A percentile compares a stretch with the other conserved stretches of the same genome.
Conservation (phyloP, 92 coral and sea anemone genomes). For the Porites rus region DNA sequence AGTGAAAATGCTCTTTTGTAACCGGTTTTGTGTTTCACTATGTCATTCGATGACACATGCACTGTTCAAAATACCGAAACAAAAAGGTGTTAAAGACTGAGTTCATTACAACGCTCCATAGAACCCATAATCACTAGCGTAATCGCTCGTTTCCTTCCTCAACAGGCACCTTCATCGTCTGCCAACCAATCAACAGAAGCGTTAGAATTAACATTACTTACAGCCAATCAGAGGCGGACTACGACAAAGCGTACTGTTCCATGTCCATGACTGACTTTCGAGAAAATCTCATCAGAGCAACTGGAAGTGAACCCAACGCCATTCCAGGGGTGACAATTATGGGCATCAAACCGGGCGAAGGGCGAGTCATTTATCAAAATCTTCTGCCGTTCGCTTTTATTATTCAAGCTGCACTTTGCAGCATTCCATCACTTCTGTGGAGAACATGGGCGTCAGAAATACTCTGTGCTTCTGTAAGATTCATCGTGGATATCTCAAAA, state of each 20-base stretch:
- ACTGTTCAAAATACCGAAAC: too few species aligned
- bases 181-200: constrained; percentile 87
- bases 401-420: constrained; percentile 74
- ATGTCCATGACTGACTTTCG: constrained; percentile 75
- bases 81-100: too few species aligned
- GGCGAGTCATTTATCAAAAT: constrained; percentile 67
- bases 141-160: neutral
- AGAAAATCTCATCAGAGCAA: constrained; percentile 64
- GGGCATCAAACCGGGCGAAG: constrained; percentile 70
- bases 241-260: constrained; percentile 83
- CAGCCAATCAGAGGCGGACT: constrained; percentile 76
- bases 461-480: constrained; percentile 63
- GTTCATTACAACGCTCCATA: neutral
- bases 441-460: constrained; percentile 63
- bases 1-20: too few species aligned
- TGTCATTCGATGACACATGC: too few species aligned
- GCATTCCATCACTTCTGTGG: constrained; percentile 74
- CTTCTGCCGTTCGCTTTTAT: constrained; percentile 73
- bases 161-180: constrained; percentile 70
- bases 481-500: constrained; percentile 54
- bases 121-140: too few species aligned
- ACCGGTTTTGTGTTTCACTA: too few species aligned
- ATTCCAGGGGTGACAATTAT: constrained; percentile 66
- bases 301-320: constrained; percentile 38
- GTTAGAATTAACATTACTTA: constrained; percentile 73